Evolutionary conservation across 2,888 invertebrate genomes (phyloP).

Genomic region (Xanthia icteritia): DNA sequence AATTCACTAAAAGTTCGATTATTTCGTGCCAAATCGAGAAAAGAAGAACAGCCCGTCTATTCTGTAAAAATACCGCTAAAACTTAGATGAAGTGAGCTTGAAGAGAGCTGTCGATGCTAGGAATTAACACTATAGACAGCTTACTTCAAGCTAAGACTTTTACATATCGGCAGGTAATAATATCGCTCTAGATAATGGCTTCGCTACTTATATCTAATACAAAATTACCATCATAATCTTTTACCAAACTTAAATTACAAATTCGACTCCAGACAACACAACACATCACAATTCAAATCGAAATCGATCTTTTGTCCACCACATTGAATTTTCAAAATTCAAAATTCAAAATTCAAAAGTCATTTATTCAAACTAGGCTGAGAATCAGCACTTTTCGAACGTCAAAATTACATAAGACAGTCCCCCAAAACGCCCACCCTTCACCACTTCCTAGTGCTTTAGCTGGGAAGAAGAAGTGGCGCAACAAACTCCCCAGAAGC

Average conservation of each 20-base stretch:
- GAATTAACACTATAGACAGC: neutral
- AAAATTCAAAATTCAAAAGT: too few species aligned
- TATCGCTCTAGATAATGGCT: neutral
- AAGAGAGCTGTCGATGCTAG: neutral
- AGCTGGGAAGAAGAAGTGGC: too few species aligned
- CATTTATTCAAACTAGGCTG: too few species aligned
- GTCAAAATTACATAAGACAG: too few species aligned
- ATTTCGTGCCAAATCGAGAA: neutral
- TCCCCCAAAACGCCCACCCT: too few species aligned
- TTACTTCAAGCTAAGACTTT: neutral
- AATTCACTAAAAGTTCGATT: neutral
- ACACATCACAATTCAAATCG: neutral
- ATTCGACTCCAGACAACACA: slow-evolving; percentile 3
- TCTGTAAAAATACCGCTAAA: neutral
- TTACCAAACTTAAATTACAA: neutral
- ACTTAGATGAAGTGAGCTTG: neutral
- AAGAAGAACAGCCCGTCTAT: neutral
- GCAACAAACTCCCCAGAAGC: too few species aligned
- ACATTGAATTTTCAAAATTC: slow-evolving; percentile 38
- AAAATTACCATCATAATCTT: neutral
- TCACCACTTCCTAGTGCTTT: too few species aligned
- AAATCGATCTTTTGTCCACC: neutral
- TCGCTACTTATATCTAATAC: neutral
- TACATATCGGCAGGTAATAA: neutral
- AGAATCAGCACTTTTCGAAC: too few species aligned